Percentiles rank a stretch among this genome's conserved stretches.
phyloP scores from a whole-genome alignment of 2,797 vertebrate species.

The Acipenser oxyrinchus region DNA sequence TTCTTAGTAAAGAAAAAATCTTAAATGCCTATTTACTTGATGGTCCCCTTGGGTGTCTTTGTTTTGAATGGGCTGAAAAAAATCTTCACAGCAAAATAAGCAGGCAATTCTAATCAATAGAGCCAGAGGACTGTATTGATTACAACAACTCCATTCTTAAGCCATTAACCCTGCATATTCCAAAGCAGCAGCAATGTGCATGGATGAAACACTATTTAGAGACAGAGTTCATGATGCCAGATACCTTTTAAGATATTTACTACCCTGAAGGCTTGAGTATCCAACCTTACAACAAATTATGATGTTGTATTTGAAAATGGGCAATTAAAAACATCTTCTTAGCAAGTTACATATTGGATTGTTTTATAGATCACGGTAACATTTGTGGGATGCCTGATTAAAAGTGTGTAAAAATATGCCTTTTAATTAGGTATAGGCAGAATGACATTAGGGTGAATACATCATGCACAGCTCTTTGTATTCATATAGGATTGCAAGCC shows the following conservation, averaged over 20 bases:
- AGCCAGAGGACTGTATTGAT: slow-evolving; percentile 76
- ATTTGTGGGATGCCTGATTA: too few species aligned
- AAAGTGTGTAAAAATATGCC: too few species aligned
- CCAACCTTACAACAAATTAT: background rate
- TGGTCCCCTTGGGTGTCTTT: slow-evolving; percentile 73
- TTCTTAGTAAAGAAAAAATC: slow-evolving; percentile 67
- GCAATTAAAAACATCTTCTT: too few species aligned
- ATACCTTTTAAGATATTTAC: slow-evolving; percentile 10
- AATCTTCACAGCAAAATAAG: slow-evolving; percentile 71
- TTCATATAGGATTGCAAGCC: slow-evolving; percentile 19
- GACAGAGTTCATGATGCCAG: slow-evolving; percentile 12
- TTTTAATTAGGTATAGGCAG: too few species aligned
- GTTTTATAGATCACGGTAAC: too few species aligned
- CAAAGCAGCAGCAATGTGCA: slow-evolving; percentile 7
- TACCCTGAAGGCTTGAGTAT: slow-evolving; percentile 8
- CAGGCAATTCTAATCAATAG: slow-evolving; percentile 75
- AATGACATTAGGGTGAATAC: too few species aligned
- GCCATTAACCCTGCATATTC: slow-evolving; percentile 61
- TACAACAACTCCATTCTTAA: slow-evolving; percentile 70
- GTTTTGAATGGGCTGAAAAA: slow-evolving; percentile 71
- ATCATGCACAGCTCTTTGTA: too few species aligned
- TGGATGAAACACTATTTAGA: slow-evolving; percentile 9
- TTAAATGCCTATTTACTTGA: slow-evolving; percentile 74
- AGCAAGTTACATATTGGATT: too few species aligned
- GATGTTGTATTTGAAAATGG: too few species aligned